Evolutionary conservation across 2,888 invertebrate species (phyloP).

Genomic region (Anoncus sp.): DNA sequence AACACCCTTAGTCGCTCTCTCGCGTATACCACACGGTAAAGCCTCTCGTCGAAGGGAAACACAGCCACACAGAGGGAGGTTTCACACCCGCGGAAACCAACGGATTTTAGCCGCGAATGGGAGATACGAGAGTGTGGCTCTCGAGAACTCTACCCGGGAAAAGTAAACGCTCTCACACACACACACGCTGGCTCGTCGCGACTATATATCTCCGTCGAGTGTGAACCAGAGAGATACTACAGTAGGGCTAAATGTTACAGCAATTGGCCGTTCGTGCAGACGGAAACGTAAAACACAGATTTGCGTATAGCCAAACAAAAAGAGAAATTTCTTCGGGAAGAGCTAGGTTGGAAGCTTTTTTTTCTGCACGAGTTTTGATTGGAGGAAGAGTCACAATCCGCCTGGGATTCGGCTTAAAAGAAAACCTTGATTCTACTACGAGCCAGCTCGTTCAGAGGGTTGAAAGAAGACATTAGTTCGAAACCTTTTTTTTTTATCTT

Average conservation of each 20-base stretch:
- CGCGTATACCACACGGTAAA: constrained; percentile 20
- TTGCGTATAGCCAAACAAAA: constrained; percentile 9
- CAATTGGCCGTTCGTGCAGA: constrained; percentile 28
- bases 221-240: constrained; percentile 15
- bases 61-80: constrained; percentile 39
- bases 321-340: constrained; percentile 21
- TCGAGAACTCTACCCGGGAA: constrained; percentile 13
- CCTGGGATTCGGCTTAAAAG: constrained; percentile 26
- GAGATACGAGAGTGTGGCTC: background rate
- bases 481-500: no score
- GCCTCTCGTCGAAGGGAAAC: constrained; percentile 30
- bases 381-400: constrained; percentile 19
- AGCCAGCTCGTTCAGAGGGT: no score
- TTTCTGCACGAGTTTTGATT: constrained; percentile 27
- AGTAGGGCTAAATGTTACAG: constrained; percentile 20
- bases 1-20: constrained; percentile 55
- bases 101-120: constrained; percentile 56
- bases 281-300: constrained; percentile 33
- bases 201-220: constrained; percentile 6
- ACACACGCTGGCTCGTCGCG: no score
- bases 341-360: background rate
- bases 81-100: constrained; percentile 16
- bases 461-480: no score
- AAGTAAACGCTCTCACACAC: constrained; percentile 32
- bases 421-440: background rate